phyloP scores from a whole-genome alignment of 1,140 invertebrate genomes.

The Gerris buenoi region DNA sequence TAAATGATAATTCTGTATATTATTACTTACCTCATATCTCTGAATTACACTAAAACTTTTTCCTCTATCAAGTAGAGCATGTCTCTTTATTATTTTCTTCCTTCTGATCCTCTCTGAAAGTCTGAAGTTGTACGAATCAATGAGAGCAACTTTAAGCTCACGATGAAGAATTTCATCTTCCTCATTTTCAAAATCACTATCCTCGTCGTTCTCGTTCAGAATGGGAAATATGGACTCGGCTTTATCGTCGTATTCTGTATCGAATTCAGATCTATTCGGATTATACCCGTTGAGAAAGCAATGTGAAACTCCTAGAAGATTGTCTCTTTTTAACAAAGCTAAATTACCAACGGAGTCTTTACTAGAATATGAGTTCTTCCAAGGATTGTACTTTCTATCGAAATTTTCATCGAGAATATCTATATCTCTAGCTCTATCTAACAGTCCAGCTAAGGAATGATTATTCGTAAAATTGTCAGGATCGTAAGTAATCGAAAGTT shows the following conservation, averaged over 20 bases:
- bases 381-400: no score
- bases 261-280: conserved; percentile 72
- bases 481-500: background rate
- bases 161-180: conserved; percentile 11
- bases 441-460: background rate
- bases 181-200: background rate
- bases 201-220: background rate
- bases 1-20: no score
- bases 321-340: background rate
- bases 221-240: conserved; percentile 50
- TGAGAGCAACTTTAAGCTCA: conserved; percentile 9
- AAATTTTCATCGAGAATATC: background rate
- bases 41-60: conserved; percentile 44
- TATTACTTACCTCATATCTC: conserved; percentile 43
- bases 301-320: background rate
- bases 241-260: conserved; percentile 63
- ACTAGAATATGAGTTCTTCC: background rate
- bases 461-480: background rate
- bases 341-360: background rate
- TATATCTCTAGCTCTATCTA: background rate
- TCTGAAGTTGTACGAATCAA: conserved; percentile 42
- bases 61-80: conserved; percentile 61
- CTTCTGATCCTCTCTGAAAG: conserved; percentile 52
- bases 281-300: conserved; percentile 52
- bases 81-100: conserved; percentile 53